Conservation (phyloP, 2,888 invertebrate species). For the Drosophila imparisetae region DNA sequence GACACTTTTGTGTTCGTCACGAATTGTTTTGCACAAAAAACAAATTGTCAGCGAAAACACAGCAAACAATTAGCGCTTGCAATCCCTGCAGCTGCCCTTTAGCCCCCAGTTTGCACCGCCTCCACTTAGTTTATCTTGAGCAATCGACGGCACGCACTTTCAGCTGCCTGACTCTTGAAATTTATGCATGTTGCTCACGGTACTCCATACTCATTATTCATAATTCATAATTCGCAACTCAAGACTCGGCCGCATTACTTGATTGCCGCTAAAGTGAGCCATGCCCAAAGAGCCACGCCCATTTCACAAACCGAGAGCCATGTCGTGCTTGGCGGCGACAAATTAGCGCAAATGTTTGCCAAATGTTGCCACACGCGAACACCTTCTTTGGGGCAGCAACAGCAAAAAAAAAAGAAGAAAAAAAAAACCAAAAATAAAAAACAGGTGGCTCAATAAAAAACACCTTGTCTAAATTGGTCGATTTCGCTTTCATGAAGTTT, state of each 20-base stretch:
- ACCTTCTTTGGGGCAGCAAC: neutral
- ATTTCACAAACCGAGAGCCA: neutral
- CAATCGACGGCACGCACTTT: constrained; percentile 66
- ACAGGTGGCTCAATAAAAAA: constrained; percentile 59
- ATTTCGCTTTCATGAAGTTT: constrained; percentile 13
- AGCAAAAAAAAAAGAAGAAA: constrained; percentile 5
- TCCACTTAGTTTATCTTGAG: constrained; percentile 47
- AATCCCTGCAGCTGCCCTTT: neutral
- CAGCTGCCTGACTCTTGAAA: constrained; percentile 23
- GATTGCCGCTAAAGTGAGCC: constrained; percentile 8
- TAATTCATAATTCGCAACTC: constrained; percentile 34
- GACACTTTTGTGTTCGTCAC: constrained; percentile 50
- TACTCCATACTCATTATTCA: constrained; percentile 38
- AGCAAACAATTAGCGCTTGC: constrained; percentile 65
- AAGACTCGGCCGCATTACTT: constrained; percentile 5
- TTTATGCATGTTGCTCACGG: constrained; percentile 67
- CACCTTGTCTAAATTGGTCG: constrained; percentile 56
- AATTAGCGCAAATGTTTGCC: constrained; percentile 57
- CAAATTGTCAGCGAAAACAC: constrained; percentile 70
- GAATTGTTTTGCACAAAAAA: constrained; percentile 41
- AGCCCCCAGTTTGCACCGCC: neutral
- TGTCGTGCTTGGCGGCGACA: constrained; percentile 64
- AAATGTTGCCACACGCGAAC: constrained; percentile 48
- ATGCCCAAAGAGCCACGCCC: neutral
- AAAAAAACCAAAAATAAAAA: neutral